A percentile compares a stretch with the other conserved stretches of the same genome.
Conservation (phyloP, 2,797 vertebrate species). For the Muscicapa comitata region DNA sequence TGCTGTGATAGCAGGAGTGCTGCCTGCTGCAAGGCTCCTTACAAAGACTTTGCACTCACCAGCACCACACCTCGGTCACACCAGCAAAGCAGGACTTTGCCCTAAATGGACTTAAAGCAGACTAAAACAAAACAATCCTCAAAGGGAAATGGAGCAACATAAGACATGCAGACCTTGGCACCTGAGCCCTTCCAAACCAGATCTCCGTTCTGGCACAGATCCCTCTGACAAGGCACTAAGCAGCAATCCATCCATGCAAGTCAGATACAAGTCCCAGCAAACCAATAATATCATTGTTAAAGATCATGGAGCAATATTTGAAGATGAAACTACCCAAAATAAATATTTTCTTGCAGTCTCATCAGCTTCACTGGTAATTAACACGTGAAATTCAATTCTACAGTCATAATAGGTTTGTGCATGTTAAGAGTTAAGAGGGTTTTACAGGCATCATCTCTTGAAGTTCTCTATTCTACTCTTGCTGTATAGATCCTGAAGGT, state of each 20-base stretch:
- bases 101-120: background rate
- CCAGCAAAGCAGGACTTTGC: background rate
- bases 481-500: background rate
- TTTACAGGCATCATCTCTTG: background rate
- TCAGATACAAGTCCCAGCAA: background rate
- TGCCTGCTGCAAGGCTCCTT: background rate
- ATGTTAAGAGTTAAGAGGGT: background rate
- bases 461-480: background rate
- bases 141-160: background rate
- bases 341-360: background rate
- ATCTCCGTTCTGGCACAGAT: background rate
- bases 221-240: accelerated
- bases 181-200: background rate
- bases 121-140: background rate
- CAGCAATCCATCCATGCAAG: background rate
- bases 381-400: background rate
- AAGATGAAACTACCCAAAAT: background rate
- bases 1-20: background rate
- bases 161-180: background rate
- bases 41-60: background rate
- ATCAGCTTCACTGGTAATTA: background rate
- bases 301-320: background rate
- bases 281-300: background rate
- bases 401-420: background rate
- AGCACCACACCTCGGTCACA: background rate